A percentile compares a stretch with the other conserved stretches of the same genome.
Conservation (phyloP, 2,888 invertebrate species). For the Cremastinae sp. region DNA sequence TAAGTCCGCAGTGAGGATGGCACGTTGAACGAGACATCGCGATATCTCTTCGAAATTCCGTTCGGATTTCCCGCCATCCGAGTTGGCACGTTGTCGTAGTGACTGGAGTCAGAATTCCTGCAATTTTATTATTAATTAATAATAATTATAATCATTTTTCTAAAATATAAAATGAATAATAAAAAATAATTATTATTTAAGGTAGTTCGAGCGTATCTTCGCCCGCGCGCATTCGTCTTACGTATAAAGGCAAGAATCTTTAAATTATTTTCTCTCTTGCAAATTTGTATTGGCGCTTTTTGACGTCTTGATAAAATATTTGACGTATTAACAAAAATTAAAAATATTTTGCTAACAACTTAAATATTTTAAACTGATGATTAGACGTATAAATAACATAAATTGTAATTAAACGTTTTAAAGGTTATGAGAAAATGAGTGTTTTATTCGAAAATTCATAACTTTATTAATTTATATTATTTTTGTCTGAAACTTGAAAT, state of each 20-base stretch:
- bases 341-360: neutral
- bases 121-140: slow-evolving; percentile 26
- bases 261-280: no score
- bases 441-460: no score
- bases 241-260: no score
- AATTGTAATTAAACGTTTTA: no score
- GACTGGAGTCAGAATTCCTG: slow-evolving; percentile 78
- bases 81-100: slow-evolving; percentile 78
- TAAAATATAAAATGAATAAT: no score
- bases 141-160: neutral
- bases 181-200: neutral
- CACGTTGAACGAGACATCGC: slow-evolving; percentile 75
- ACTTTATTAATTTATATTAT: no score
- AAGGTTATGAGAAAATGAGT: no score
- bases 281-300: no score
- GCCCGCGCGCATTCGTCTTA: no score
- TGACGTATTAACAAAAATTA: neutral
- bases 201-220: neutral
- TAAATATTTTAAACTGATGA: neutral
- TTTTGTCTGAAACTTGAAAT: no score
- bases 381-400: neutral
- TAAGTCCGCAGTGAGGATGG: slow-evolving; percentile 71
- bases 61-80: slow-evolving; percentile 72
- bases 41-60: slow-evolving; percentile 73
- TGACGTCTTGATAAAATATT: no score